These are phyloP conservation scores for Enteromius trimaculatus DNA, from an alignment of 2,797 vertebrate species.

Conservation along the genomic window DNA sequence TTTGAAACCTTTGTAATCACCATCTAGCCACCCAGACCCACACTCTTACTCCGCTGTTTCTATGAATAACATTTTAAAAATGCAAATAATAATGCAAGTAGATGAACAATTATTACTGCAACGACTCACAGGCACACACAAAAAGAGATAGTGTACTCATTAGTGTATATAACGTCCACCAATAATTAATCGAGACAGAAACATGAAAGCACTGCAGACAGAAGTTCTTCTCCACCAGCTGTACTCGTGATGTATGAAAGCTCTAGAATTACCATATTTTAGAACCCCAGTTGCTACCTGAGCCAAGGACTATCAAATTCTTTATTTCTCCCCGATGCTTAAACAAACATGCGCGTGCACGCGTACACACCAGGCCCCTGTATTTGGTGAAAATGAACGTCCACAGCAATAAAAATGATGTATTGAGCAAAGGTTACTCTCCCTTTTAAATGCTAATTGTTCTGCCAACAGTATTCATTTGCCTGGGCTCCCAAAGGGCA, in stretches of 20 bases:
- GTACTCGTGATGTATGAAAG: conserved; percentile 14
- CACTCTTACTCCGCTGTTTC: background rate
- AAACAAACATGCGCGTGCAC: conserved; percentile 11
- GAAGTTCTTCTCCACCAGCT: background rate
- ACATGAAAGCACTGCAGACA: conserved; percentile 9
- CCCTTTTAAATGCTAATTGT: conserved; percentile 91
- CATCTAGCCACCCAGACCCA: background rate
- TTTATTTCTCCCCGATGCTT: conserved; percentile 4
- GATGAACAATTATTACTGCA: conserved; percentile 22
- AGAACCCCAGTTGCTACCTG: background rate
- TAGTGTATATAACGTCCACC: conserved; percentile 18
- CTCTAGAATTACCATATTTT: conserved; percentile 10
- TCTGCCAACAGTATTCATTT: conserved; percentile 89
- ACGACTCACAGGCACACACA: background rate
- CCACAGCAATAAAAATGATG: conserved; percentile 84
- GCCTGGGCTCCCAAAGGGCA: conserved; percentile 84
- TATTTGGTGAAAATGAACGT: conserved; percentile 77
- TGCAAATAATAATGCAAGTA: conserved; percentile 25
- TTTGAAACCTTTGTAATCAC: background rate
- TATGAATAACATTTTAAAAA: conserved; percentile 18
- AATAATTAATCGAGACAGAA: conserved; percentile 18
- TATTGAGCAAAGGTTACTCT: conserved; percentile 88
- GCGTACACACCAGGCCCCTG: conserved; percentile 43
- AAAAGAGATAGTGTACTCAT: conserved; percentile 15
- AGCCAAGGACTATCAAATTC: conserved; percentile 15